phyloP scores from a whole-genome alignment of 2,797 vertebrate species.

The Sebastes hopkinsi region DNA sequence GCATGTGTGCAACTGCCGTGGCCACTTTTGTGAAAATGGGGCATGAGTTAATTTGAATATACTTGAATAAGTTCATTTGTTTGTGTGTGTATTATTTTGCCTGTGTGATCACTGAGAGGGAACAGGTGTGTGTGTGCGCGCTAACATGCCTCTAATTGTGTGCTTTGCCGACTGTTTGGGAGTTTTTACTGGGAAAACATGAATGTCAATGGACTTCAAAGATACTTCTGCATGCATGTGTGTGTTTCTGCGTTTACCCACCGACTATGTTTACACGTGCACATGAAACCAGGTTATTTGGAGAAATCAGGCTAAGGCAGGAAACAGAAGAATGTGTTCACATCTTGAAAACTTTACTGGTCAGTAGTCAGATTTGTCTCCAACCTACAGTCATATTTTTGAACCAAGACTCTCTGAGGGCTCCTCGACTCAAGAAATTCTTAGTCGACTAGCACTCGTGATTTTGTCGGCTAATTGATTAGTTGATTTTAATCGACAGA shows the following conservation, averaged over 20 bases:
- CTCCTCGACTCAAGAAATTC: no score
- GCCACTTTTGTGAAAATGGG: conserved; percentile 31
- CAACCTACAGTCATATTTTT: conserved; percentile 14
- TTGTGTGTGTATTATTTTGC: conserved; percentile 24
- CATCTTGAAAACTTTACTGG: conserved; percentile 25
- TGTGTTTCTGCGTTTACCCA: background rate
- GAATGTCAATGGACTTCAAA: conserved; percentile 1
- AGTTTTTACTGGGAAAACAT: conserved; percentile 26
- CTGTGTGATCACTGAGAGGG: background rate
- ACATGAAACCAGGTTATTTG: conserved; percentile 1
- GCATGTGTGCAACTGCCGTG: conserved; percentile 54
- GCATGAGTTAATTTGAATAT: conserved; percentile 53
- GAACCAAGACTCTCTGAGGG: background rate
- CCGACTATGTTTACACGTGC: background rate
- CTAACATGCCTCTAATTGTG: conserved; percentile 27
- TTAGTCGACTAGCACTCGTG: no score
- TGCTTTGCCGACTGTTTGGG: conserved; percentile 2
- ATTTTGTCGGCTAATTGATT: no score
- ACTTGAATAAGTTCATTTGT: conserved; percentile 45
- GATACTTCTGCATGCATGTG: background rate
- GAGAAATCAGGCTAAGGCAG: conserved; percentile 22
- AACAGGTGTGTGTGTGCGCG: conserved; percentile 26
- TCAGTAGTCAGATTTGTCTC: conserved; percentile 24
- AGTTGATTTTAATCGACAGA: no score
- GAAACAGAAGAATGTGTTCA: conserved; percentile 29